A percentile compares a stretch with the other conserved stretches of the same genome.
Conservation (phyloP, 2,888 invertebrate genomes). For the Ptychoptera albimana region DNA sequence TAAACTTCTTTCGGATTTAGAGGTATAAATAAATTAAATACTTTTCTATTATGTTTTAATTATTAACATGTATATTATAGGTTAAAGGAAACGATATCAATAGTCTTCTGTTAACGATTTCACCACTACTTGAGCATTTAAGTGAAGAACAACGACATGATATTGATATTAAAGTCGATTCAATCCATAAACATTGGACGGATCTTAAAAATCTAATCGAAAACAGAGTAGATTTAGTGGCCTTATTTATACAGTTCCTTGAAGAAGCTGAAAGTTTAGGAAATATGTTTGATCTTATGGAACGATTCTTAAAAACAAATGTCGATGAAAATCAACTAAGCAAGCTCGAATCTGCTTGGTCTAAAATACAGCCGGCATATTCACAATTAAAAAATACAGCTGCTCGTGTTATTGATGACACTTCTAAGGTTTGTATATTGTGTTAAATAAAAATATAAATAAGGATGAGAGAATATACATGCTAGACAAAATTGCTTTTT, state of each 20-base stretch:
- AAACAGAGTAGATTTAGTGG: conserved; percentile 46
- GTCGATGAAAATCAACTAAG: conserved; percentile 39
- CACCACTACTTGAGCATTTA: conserved; percentile 43
- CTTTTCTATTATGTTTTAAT: conserved; percentile 10
- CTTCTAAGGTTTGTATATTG: conserved; percentile 33
- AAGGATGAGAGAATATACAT: too few relatives aligned
- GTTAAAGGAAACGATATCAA: conserved; percentile 52
- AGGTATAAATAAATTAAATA: conserved; percentile 31
- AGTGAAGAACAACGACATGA: conserved; percentile 47
- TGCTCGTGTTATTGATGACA: conserved; percentile 46
- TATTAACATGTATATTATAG: conserved; percentile 24
- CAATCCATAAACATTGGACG: conserved; percentile 45
- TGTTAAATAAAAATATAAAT: not conserved
- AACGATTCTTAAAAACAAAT: conserved; percentile 37
- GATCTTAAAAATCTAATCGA: conserved; percentile 42
- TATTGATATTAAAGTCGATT: conserved; percentile 44
- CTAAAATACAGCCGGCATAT: conserved; percentile 43
- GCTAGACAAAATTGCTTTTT: too few relatives aligned
- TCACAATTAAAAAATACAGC: conserved; percentile 49
- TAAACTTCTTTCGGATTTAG: conserved; percentile 53
- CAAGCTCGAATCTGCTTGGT: conserved; percentile 35
- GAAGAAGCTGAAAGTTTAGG: conserved; percentile 48
- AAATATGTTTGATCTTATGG: conserved; percentile 47
- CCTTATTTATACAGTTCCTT: conserved; percentile 55
- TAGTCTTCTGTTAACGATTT: conserved; percentile 42